These are phyloP conservation scores for Cryptomyrus ogoouensis DNA, from an alignment of 2,113 vertebrate species.

Conservation along the genomic window DNA sequence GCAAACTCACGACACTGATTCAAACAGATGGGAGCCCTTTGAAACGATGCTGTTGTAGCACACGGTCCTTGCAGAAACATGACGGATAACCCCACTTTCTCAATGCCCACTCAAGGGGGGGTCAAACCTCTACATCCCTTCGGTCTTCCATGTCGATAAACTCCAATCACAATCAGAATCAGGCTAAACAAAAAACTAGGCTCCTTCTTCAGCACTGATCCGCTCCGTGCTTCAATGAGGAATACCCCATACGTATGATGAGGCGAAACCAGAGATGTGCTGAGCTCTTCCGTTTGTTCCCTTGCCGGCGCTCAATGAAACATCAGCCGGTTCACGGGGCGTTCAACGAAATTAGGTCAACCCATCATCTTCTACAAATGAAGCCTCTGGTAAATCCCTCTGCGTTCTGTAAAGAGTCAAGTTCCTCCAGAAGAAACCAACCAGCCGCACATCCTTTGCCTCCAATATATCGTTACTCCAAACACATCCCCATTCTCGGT, in stretches of 20 bases:
- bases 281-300: neutral
- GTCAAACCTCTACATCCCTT: neutral
- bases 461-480: neutral
- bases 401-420: neutral
- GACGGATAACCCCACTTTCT: neutral
- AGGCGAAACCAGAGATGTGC: neutral
- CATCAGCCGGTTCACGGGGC: neutral
- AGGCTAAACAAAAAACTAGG: neutral
- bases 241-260: neutral
- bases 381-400: neutral
- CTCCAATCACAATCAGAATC: neutral
- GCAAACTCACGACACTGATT: neutral
- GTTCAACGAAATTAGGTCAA: slow-evolving; percentile 20
- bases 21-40: neutral
- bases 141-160: neutral
- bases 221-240: neutral
- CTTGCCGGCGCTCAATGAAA: neutral
- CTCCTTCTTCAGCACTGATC: neutral
- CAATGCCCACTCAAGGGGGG: neutral
- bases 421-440: neutral
- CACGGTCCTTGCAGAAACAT: neutral
- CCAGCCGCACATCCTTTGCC: neutral
- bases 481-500: neutral
- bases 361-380: neutral
- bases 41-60: neutral